These are phyloP conservation scores for Chelonus insularis DNA, from an alignment of 1,140 invertebrate genomes.

Conservation along the genomic window DNA sequence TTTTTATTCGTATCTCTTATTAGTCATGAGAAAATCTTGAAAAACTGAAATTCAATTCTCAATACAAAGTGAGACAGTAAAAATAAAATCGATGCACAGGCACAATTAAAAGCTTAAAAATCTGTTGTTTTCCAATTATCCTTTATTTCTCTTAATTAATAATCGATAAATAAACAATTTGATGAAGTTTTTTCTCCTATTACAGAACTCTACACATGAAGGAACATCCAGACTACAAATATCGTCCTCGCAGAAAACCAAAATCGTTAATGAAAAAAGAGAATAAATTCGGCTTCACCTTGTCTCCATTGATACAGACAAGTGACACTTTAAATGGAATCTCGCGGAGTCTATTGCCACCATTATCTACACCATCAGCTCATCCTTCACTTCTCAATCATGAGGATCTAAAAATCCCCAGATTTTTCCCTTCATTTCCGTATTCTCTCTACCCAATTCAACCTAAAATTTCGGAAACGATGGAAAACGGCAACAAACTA, in stretches of 20 bases:
- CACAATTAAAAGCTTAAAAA: too few relatives aligned
- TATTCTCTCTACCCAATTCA: slow-evolving; percentile 73
- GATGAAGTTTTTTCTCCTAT: slow-evolving; percentile 28
- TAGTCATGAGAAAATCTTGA: too few relatives aligned
- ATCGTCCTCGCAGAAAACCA: slow-evolving; percentile 87
- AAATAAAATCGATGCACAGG: too few relatives aligned
- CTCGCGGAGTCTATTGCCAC: slow-evolving; percentile 65
- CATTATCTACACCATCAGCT: slow-evolving; percentile 59
- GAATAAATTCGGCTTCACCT: slow-evolving; percentile 71
- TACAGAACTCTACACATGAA: slow-evolving; percentile 93
- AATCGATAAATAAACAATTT: too few relatives aligned
- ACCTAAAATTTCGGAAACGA: slow-evolving; percentile 64
- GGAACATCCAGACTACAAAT: slow-evolving; percentile 95
- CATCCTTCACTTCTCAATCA: slow-evolving; percentile 64
- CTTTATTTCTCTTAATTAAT: too few relatives aligned
- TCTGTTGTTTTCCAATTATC: too few relatives aligned
- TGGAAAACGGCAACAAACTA: slow-evolving; percentile 56
- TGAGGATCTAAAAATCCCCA: slow-evolving; percentile 68
- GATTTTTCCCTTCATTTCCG: slow-evolving; percentile 71
- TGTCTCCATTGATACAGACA: slow-evolving; percentile 66
- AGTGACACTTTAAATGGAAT: slow-evolving; percentile 57
- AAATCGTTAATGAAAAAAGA: slow-evolving; percentile 77
- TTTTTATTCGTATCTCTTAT: too few relatives aligned
- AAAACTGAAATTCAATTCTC: too few relatives aligned
- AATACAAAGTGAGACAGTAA: too few relatives aligned